Evolutionary conservation across 1,140 invertebrate species (phyloP).

Genomic region (Cheumatopsyche charites): DNA sequence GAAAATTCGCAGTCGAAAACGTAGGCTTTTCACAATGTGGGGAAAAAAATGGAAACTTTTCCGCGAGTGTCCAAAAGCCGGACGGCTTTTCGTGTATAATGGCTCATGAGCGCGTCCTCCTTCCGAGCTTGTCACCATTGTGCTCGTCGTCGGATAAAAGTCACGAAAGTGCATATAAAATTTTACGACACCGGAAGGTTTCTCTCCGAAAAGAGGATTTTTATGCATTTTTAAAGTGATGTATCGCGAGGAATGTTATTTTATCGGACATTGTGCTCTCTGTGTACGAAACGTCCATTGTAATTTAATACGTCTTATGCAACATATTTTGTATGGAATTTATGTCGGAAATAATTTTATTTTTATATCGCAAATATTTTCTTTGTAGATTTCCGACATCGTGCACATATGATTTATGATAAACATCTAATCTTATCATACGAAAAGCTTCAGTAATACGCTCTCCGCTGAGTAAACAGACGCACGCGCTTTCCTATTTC

Average conservation of each 20-base stretch:
- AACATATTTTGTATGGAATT: too few relatives aligned
- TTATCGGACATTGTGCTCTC: too few relatives aligned
- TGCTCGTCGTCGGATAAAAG: background rate
- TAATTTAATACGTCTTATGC: too few relatives aligned
- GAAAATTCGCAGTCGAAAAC: background rate
- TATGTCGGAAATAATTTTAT: too few relatives aligned
- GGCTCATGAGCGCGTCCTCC: background rate
- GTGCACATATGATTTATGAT: slow-evolving; percentile 29
- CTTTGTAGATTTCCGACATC: background rate
- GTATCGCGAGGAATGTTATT: too few relatives aligned
- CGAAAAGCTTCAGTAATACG: slow-evolving; percentile 18
- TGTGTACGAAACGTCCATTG: too few relatives aligned
- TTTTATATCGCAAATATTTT: too few relatives aligned
- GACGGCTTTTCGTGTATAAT: slow-evolving; percentile 2
- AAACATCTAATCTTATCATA: slow-evolving; percentile 33
- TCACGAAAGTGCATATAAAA: slow-evolving; percentile 25
- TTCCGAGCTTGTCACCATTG: slow-evolving; percentile 9
- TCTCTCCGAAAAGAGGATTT: background rate
- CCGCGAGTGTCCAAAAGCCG: slow-evolving; percentile 2
- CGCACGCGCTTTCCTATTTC: too few relatives aligned
- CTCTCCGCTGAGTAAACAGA: slow-evolving; percentile 23
- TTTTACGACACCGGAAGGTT: slow-evolving; percentile 14
- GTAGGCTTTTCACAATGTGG: background rate
- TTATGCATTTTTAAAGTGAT: background rate
- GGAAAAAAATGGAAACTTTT: background rate